Percentiles rank a stretch among this genome's conserved stretches.
Conservation (phyloP, 2,797 vertebrate genomes). For the Salmo trutta region DNA sequence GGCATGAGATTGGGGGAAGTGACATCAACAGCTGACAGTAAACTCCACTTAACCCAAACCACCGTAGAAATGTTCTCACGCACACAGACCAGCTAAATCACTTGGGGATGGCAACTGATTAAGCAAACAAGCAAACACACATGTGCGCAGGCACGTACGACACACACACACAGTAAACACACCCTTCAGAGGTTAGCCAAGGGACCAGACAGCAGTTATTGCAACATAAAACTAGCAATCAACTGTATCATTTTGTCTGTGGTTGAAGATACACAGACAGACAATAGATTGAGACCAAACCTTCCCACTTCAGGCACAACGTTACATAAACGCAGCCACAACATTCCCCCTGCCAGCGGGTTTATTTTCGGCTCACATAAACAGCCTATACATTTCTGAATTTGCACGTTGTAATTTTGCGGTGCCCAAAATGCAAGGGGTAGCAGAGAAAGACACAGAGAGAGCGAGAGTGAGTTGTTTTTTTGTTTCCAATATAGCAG, state of each 20-base stretch:
- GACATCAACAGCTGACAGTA: slow-evolving; percentile 49
- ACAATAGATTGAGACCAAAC: slow-evolving; percentile 66
- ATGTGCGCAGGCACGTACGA: background rate
- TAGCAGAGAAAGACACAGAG: slow-evolving; percentile 49
- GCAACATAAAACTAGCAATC: slow-evolving; percentile 70
- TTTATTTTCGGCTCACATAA: slow-evolving; percentile 77
- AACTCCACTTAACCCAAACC: slow-evolving; percentile 10
- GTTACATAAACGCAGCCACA: slow-evolving; percentile 26
- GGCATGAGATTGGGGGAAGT: slow-evolving; percentile 40
- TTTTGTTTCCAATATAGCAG: slow-evolving; percentile 61
- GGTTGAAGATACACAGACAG: slow-evolving; percentile 63
- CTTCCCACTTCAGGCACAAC: slow-evolving; percentile 29
- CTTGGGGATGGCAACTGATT: background rate
- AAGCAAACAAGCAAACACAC: background rate
- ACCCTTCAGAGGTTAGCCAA: slow-evolving; percentile 67
- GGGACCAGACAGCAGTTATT: slow-evolving; percentile 67
- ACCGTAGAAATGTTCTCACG: slow-evolving; percentile 25
- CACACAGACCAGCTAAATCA: slow-evolving; percentile 1
- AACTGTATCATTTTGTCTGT: slow-evolving; percentile 61
- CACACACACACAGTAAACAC: slow-evolving; percentile 44
- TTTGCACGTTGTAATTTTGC: slow-evolving; percentile 81
- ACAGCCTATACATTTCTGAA: slow-evolving; percentile 70
- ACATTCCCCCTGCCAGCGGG: slow-evolving; percentile 47
- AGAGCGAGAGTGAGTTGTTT: slow-evolving; percentile 59
- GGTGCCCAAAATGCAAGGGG: slow-evolving; percentile 72